Evolutionary conservation across 2,888 invertebrate species (phyloP).

Genomic region (Leptinotarsa tumamoca): DNA sequence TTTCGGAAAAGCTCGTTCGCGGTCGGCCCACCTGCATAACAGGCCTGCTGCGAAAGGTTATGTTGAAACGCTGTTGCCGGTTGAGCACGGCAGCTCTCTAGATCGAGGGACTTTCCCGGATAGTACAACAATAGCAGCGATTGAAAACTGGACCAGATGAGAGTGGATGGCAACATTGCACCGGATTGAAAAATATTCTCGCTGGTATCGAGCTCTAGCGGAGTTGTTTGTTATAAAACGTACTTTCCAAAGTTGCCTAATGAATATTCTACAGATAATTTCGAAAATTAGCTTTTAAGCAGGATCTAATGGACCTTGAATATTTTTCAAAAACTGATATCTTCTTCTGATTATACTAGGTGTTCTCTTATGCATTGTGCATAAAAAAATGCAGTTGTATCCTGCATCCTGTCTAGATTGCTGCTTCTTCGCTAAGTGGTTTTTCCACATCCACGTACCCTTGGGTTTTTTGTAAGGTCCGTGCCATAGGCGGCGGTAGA

Average conservation of each 20-base stretch:
- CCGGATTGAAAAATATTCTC: slow-evolving; percentile 42
- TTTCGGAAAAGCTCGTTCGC: slow-evolving; percentile 63
- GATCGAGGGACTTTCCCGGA: not conserved
- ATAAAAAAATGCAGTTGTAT: slow-evolving; percentile 13
- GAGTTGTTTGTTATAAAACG: slow-evolving; percentile 43
- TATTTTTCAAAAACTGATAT: slow-evolving; percentile 21
- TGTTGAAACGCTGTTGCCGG: slow-evolving; percentile 50
- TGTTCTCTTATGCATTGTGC: not conserved
- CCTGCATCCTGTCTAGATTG: slow-evolving; percentile 20
- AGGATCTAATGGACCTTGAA: slow-evolving; percentile 31
- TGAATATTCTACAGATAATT: slow-evolving; percentile 42
- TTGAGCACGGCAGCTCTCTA: not conserved
- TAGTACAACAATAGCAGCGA: not conserved
- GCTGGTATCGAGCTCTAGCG: slow-evolving; percentile 43
- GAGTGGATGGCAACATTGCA: slow-evolving; percentile 25
- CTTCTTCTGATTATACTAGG: not conserved
- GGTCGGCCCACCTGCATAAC: slow-evolving; percentile 70
- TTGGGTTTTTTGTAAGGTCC: slow-evolving; percentile 31
- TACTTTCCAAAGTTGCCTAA: slow-evolving; percentile 46
- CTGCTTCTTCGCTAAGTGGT: slow-evolving; percentile 33
- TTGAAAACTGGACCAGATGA: not conserved
- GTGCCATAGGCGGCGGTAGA: slow-evolving; percentile 11
- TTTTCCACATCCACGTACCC: slow-evolving; percentile 38
- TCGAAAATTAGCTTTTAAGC: slow-evolving; percentile 39
- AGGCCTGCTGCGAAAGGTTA: slow-evolving; percentile 64